Conservation (phyloP, 2,888 invertebrate genomes). For the Lasioglossum calceatum region DNA sequence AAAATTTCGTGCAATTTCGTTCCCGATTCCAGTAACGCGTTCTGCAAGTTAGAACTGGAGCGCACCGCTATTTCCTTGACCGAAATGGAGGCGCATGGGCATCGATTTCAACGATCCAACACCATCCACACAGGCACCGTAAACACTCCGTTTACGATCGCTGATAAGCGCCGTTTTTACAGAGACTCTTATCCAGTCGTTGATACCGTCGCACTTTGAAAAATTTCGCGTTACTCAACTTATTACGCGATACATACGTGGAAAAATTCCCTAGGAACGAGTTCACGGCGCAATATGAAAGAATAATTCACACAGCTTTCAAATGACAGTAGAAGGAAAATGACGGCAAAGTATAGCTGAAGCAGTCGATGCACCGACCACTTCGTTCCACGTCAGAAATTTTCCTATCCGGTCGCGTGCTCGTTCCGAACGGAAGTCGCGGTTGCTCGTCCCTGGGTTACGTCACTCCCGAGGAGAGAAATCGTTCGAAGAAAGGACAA, state of each 20-base stretch:
- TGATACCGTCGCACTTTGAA: not conserved
- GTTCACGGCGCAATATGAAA: too few species aligned
- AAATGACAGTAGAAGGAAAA: too few species aligned
- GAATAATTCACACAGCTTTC: too few species aligned
- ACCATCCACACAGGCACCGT: not conserved
- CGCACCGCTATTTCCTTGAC: conserved; percentile 3
- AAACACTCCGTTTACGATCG: not conserved
- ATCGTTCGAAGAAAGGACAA: conserved; percentile 13
- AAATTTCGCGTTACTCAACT: too few species aligned
- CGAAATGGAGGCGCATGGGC: not conserved
- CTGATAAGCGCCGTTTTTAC: not conserved
- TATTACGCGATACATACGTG: not conserved
- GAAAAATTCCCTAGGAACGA: too few species aligned
- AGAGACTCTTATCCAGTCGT: not conserved
- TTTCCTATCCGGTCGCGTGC: conserved; percentile 5
- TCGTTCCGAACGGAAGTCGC: not conserved
- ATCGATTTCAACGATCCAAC: conserved; percentile 11
- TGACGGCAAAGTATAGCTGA: not conserved
- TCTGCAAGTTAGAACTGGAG: not conserved
- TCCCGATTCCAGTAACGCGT: not conserved
- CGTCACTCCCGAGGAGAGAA: conserved; percentile 15
- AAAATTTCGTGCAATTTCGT: too few species aligned
- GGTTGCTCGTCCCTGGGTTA: not conserved
- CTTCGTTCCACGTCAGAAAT: not conserved
- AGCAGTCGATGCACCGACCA: not conserved